Conservation (phyloP, 2,888 invertebrate species). For the Clanis bilineata region DNA sequence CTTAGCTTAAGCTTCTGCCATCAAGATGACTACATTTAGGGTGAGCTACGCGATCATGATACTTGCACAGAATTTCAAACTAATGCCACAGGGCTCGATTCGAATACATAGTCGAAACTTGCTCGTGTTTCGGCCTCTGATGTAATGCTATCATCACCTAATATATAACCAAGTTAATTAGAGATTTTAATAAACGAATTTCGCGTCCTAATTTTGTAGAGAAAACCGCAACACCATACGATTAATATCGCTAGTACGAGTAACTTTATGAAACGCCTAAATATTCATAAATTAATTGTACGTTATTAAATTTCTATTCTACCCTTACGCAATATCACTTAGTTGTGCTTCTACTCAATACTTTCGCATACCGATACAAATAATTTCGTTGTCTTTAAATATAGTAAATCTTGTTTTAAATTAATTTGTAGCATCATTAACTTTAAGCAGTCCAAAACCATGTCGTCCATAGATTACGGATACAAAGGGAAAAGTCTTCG, state of each 20-base stretch:
- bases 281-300: slow-evolving; percentile 14
- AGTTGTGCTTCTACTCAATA: background rate
- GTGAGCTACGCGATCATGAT: too few species aligned
- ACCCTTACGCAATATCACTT: background rate
- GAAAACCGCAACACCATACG: background rate
- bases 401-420: background rate
- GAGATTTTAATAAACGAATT: background rate
- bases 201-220: background rate
- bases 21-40: too few species aligned
- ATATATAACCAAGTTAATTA: background rate
- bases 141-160: background rate
- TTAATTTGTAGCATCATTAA: too few species aligned
- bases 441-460: too few species aligned
- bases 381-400: background rate
- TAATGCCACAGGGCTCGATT: too few species aligned
- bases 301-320: background rate
- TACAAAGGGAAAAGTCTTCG: too few species aligned
- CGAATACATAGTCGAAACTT: too few species aligned
- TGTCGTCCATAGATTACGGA: too few species aligned
- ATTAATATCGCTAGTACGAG: background rate
- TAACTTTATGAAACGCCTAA: background rate
- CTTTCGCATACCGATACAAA: background rate
- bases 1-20: too few species aligned
- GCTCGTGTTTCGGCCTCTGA: too few species aligned
- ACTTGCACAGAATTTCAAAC: too few species aligned